These are phyloP conservation scores for Cercopithecus mitis DNA, from an alignment of 2,797 vertebrate genomes.

Conservation along the genomic window DNA sequence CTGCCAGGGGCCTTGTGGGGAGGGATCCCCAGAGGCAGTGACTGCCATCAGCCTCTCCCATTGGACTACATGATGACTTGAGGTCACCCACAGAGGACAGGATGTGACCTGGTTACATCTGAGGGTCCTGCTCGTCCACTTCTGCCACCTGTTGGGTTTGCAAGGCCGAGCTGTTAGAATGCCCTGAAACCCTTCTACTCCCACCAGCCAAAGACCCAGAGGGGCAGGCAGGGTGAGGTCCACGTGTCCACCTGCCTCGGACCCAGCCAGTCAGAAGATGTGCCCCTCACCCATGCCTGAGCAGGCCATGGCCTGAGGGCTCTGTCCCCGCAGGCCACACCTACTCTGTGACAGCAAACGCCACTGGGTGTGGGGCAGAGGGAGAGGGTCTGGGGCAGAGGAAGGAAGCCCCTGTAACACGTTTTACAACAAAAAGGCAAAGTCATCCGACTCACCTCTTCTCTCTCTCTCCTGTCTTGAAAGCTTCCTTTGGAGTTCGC, in stretches of 20 bases:
- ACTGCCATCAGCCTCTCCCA: background rate
- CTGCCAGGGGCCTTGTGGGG: background rate
- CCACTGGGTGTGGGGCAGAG: background rate
- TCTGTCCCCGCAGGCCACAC: background rate
- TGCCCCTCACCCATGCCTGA: background rate
- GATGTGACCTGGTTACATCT: background rate
- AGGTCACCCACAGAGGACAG: background rate
- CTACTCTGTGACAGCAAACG: background rate
- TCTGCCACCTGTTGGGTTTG: background rate
- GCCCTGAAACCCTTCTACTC: background rate
- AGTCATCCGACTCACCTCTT: background rate
- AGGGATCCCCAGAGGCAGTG: background rate
- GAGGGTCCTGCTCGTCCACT: background rate
- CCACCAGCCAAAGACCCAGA: background rate
- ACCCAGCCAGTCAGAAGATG: no score
- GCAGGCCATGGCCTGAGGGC: background rate
- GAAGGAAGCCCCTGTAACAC: accelerated
- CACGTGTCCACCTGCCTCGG: background rate
- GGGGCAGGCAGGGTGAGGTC: background rate
- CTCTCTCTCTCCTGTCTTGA: constrained; percentile 76
- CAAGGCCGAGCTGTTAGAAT: no score
- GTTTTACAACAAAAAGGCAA: background rate
- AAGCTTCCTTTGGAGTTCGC: constrained; percentile 97
- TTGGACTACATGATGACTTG: background rate
- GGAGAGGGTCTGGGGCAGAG: background rate